Conservation (phyloP, 1,140 invertebrate species). For the Chymomyza costata region DNA sequence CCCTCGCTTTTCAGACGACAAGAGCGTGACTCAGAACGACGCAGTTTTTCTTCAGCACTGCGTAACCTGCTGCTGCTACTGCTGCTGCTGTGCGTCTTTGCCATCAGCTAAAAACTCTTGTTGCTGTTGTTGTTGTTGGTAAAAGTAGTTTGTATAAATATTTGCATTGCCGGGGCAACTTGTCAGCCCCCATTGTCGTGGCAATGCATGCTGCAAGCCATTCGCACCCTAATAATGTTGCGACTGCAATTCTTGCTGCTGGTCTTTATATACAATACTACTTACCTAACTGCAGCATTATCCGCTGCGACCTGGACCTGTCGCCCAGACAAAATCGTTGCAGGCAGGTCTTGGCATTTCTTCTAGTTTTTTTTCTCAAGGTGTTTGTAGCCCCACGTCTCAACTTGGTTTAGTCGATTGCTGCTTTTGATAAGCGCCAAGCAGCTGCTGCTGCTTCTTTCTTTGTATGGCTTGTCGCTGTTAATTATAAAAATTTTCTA, state of each 20-base stretch:
- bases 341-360: not conserved
- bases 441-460: slow-evolving; percentile 24
- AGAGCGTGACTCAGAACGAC: slow-evolving; percentile 24
- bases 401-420: slow-evolving; percentile 32
- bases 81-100: slow-evolving; percentile 1
- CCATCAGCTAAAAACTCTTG: no score
- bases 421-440: slow-evolving; percentile 55
- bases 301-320: slow-evolving; percentile 8
- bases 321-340: not conserved
- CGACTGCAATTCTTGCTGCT: not conserved
- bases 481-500: slow-evolving; percentile 64
- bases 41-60: slow-evolving; percentile 26
- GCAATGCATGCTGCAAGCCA: no score
- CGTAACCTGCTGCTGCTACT: not conserved
- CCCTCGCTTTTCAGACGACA: not conserved
- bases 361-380: no score
- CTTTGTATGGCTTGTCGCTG: slow-evolving; percentile 49
- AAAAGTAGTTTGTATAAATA: slow-evolving; percentile 60
- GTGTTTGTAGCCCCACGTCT: not conserved
- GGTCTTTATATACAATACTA: slow-evolving; percentile 3
- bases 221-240: slow-evolving; percentile 28
- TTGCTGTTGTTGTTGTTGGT: not conserved
- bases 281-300: slow-evolving; percentile 31
- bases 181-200: slow-evolving; percentile 3
- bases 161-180: slow-evolving; percentile 42